These are phyloP conservation scores for Drosophila neonasuta DNA, from an alignment of 2,888 invertebrate species.

Conservation along the genomic window DNA sequence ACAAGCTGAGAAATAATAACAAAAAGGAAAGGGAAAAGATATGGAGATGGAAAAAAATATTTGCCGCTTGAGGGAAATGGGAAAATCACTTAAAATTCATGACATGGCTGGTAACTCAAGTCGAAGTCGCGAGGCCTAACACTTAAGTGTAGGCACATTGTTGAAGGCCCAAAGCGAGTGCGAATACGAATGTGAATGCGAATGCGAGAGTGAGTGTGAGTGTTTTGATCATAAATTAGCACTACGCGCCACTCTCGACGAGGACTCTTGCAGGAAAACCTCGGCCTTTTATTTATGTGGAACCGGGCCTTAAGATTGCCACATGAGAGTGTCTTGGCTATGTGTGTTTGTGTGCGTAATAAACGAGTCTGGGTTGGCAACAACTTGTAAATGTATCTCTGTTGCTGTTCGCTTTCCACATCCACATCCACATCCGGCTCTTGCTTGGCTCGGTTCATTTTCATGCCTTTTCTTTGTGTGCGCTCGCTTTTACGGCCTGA, in stretches of 20 bases:
- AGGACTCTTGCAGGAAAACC: constrained; percentile 34
- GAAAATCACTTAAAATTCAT: constrained; percentile 70
- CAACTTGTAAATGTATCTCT: constrained; percentile 64
- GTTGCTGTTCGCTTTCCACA: constrained; percentile 1
- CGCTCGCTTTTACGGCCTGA: constrained; percentile 53
- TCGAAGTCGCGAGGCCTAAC: constrained; percentile 34
- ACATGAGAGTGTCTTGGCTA: constrained; percentile 35
- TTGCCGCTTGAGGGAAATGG: constrained; percentile 16
- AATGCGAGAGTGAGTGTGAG: constrained; percentile 26
- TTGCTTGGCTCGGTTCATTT: constrained; percentile 37
- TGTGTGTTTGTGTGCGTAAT: constrained; percentile 34
- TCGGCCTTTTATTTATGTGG: constrained; percentile 59
- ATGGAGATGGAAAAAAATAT: constrained; percentile 3
- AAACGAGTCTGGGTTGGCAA: constrained; percentile 50
- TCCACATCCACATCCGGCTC: constrained; percentile 48
- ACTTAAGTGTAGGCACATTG: constrained; percentile 53
- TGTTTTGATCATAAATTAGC: constrained; percentile 65
- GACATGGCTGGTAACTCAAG: constrained; percentile 44
- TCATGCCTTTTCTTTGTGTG: constrained; percentile 21
- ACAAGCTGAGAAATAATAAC: constrained; percentile 13
- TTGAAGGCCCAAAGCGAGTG: constrained; percentile 13
- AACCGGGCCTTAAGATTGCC: constrained; percentile 33
- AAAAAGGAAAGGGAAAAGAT: background rate
- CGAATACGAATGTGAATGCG: background rate
- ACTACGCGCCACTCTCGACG: constrained; percentile 46